Percentiles rank a stretch among this genome's conserved stretches.
These are phyloP conservation scores for Telmatherina bonti DNA, from an alignment of 2,797 vertebrate species.

Conservation along the genomic window DNA sequence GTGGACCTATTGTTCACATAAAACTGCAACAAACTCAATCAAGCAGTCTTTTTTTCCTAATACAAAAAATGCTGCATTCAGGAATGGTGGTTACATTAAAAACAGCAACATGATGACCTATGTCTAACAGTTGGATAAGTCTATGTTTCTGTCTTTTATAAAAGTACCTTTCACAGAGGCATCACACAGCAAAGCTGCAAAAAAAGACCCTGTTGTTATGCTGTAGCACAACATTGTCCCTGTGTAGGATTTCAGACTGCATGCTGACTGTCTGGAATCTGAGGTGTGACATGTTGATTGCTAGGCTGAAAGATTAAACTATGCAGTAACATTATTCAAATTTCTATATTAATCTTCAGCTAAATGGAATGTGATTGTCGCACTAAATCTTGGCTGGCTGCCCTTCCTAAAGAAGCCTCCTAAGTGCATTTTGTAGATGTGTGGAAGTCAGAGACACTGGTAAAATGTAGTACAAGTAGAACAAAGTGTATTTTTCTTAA, in stretches of 20 bases:
- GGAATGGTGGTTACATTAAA: neutral
- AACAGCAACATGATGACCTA: neutral
- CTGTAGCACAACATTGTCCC: neutral
- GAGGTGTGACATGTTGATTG: slow-evolving; percentile 36
- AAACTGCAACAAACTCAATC: slow-evolving; percentile 1
- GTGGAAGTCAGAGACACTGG: slow-evolving; percentile 34
- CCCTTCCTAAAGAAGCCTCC: slow-evolving; percentile 13
- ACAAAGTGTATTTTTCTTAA: slow-evolving; percentile 23
- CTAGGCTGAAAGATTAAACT: slow-evolving; percentile 15
- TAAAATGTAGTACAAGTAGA: slow-evolving; percentile 11
- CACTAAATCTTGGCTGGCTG: slow-evolving; percentile 18
- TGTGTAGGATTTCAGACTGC: slow-evolving; percentile 2
- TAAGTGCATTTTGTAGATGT: slow-evolving; percentile 26
- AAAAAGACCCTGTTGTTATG: neutral
- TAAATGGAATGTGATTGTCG: slow-evolving; percentile 23
- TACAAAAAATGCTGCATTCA: neutral
- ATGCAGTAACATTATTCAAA: slow-evolving; percentile 24
- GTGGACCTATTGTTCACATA: slow-evolving; percentile 9
- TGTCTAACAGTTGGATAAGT: slow-evolving; percentile 9
- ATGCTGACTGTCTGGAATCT: slow-evolving; percentile 18
- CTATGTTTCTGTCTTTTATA: neutral
- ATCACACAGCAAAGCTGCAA: slow-evolving; percentile 1
- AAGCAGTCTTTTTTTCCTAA: neutral
- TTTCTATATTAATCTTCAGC: slow-evolving; percentile 41
- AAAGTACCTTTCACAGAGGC: neutral